These are phyloP conservation scores for Notamacropus eugenii DNA, from an alignment of 2,797 vertebrate species.

Conservation along the genomic window DNA sequence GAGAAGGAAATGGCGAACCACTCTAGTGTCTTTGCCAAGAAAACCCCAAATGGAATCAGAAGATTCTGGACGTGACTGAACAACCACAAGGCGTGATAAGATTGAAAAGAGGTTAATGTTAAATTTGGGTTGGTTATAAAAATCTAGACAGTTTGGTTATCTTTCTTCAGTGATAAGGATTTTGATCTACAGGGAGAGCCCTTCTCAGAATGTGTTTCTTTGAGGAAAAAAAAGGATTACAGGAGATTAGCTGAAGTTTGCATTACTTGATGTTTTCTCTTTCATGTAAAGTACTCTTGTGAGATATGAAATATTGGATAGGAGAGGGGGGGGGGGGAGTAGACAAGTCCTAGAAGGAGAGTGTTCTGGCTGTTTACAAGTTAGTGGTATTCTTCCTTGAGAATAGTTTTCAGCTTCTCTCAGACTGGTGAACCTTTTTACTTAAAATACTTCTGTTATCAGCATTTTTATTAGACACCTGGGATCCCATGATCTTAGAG, in stretches of 20 bases:
- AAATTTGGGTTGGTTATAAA: neutral
- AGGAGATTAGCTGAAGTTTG: neutral
- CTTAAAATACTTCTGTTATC: constrained; percentile 28
- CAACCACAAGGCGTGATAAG: neutral
- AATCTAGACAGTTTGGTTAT: constrained; percentile 29
- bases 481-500: neutral
- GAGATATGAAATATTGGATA: constrained; percentile 9
- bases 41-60: neutral
- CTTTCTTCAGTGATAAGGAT: constrained; percentile 38
- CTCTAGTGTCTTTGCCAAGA: neutral
- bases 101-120: neutral
- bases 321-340: neutral
- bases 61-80: neutral
- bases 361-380: constrained; percentile 10
- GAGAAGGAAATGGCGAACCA: neutral
- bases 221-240: neutral
- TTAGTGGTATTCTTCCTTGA: constrained; percentile 5
- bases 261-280: neutral
- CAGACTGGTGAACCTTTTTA: constrained; percentile 16
- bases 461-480: neutral
- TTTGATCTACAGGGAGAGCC: constrained; percentile 15
- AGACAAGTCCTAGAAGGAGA: constrained; percentile 26
- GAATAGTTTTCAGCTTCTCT: constrained; percentile 19
- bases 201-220: constrained; percentile 20
- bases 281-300: constrained; percentile 17